These are phyloP conservation scores for Drosophila buzzatii DNA, from an alignment of 2,888 invertebrate species.

Conservation along the genomic window DNA sequence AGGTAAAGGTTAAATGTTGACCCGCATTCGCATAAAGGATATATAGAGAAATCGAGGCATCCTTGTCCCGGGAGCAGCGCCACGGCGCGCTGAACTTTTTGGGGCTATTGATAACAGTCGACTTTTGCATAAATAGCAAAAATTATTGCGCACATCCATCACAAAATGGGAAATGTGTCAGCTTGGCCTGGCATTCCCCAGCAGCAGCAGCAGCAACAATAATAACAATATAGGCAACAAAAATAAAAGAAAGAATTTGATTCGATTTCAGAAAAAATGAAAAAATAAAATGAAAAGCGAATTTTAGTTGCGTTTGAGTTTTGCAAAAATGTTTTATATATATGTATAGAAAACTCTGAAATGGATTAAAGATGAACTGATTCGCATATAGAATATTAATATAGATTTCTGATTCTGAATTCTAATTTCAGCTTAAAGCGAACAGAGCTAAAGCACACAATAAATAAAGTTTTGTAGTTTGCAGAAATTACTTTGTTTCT, in stretches of 20 bases:
- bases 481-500: too few species aligned
- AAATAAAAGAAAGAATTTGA: slow-evolving; percentile 21
- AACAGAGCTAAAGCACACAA: too few species aligned
- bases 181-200: slow-evolving; percentile 54
- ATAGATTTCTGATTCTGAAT: background rate
- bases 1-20: slow-evolving; percentile 79
- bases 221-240: slow-evolving; percentile 4
- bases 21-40: slow-evolving; percentile 66
- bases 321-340: background rate
- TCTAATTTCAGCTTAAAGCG: background rate
- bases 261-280: slow-evolving; percentile 1
- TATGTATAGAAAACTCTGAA: background rate
- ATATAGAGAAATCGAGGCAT: slow-evolving; percentile 41
- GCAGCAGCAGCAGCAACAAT: slow-evolving; percentile 5
- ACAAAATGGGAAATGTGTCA: slow-evolving; percentile 74
- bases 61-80: slow-evolving; percentile 2
- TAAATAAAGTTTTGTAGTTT: too few species aligned
- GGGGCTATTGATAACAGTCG: slow-evolving; percentile 61
- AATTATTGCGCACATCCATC: slow-evolving; percentile 80
- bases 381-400: background rate
- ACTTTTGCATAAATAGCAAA: slow-evolving; percentile 78
- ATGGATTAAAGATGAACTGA: slow-evolving; percentile 8
- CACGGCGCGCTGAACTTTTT: background rate
- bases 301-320: slow-evolving; percentile 21
- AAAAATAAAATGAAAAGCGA: slow-evolving; percentile 25